Evolutionary conservation across 2,797 vertebrate genomes (phyloP).

Genomic region (Odontamblyopus lacepedii): DNA sequence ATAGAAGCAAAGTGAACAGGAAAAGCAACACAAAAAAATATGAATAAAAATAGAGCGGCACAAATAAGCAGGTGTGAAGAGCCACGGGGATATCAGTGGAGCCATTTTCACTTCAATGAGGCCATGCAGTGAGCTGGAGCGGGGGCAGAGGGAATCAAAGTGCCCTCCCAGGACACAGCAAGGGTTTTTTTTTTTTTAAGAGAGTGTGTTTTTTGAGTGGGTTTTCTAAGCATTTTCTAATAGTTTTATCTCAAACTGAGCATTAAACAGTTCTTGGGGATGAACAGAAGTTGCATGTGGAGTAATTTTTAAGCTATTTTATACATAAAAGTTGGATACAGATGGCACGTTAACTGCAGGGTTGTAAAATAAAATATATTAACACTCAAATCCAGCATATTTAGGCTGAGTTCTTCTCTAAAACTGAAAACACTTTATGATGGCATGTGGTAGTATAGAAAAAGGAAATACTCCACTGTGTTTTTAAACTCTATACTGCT

Average conservation of each 20-base stretch:
- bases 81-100: conserved; percentile 41
- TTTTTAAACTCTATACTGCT: too few relatives aligned
- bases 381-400: too few relatives aligned
- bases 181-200: background rate
- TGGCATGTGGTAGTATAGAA: too few relatives aligned
- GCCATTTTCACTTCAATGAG: conserved; percentile 69
- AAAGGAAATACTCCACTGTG: too few relatives aligned
- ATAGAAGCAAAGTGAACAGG: conserved; percentile 24
- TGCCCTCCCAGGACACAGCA: conserved; percentile 48
- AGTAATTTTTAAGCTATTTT: background rate
- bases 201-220: conserved; percentile 57
- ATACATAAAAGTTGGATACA: too few relatives aligned
- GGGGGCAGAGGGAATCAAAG: conserved; percentile 63
- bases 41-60: conserved; percentile 23
- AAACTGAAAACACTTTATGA: too few relatives aligned
- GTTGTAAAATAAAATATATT: too few relatives aligned
- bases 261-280: conserved; percentile 29
- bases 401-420: too few relatives aligned
- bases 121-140: conserved; percentile 70
- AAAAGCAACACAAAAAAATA: conserved; percentile 39
- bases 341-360: too few relatives aligned
- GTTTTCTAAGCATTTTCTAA: background rate
- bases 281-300: background rate
- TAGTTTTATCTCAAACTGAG: conserved; percentile 57
- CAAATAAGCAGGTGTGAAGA: conserved; percentile 61